Evolutionary conservation across 2,113 vertebrate genomes (phyloP).

Genomic region (Fregata magnificens): DNA sequence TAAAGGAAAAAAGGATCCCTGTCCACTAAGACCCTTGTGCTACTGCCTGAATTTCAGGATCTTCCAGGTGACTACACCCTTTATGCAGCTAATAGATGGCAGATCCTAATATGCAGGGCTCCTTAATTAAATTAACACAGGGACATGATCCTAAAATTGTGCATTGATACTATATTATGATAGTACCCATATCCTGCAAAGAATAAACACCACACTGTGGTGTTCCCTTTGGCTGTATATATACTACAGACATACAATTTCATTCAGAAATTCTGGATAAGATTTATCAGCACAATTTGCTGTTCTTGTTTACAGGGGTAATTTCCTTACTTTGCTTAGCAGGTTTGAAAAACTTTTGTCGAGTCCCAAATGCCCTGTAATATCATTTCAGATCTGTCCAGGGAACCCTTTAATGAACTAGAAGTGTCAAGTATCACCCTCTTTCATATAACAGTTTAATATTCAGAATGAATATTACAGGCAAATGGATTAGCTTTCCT

Average conservation of each 20-base stretch:
- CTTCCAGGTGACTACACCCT: neutral
- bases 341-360: neutral
- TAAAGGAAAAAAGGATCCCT: neutral
- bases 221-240: neutral
- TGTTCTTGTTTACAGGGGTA: neutral
- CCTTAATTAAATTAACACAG: neutral
- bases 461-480: constrained; percentile 40
- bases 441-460: constrained; percentile 34
- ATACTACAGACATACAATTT: neutral
- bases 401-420: constrained; percentile 17
- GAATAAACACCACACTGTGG: neutral
- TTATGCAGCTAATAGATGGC: neutral
- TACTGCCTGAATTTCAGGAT: neutral
- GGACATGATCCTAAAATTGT: neutral
- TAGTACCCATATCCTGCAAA: neutral
- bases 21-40: neutral
- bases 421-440: neutral
- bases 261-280: neutral
- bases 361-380: neutral
- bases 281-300: neutral
- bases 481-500: constrained; percentile 45
- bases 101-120: neutral
- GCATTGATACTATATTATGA: neutral
- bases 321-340: neutral
- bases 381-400: neutral